phyloP scores from a whole-genome alignment of 2,888 invertebrate species.

The Agonopterix arenella region DNA sequence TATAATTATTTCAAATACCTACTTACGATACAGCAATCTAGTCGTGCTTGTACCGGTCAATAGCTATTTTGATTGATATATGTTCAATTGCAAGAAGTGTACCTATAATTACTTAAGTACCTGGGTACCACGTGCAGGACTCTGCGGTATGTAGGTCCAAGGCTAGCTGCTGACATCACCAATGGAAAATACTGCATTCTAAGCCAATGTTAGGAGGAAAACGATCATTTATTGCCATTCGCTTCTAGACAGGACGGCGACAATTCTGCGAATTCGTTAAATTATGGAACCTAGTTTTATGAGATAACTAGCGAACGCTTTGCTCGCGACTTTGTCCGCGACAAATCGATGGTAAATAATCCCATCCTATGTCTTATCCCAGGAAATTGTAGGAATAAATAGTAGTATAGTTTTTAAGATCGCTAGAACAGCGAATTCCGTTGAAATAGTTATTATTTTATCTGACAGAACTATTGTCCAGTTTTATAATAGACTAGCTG shows the following conservation, averaged over 20 bases:
- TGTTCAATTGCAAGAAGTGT: conserved; percentile 37
- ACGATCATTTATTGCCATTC: conserved; percentile 15
- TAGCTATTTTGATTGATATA: conserved; percentile 44
- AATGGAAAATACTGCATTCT: conserved; percentile 34
- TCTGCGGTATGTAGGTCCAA: conserved; percentile 53
- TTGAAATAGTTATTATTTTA: no score
- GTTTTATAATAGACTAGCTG: no score
- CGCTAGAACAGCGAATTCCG: no score
- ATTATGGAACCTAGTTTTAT: no score
- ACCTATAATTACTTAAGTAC: conserved; percentile 26
- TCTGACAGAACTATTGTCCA: no score
- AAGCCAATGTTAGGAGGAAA: conserved; percentile 19
- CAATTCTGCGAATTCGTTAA: conserved; percentile 4
- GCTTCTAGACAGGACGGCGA: conserved; percentile 19
- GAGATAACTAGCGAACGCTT: no score
- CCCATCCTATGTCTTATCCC: no score
- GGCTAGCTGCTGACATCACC: conserved; percentile 52
- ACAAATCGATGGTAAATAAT: no score
- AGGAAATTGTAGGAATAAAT: no score
- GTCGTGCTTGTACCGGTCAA: neutral
- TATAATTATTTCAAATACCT: conserved; percentile 1
- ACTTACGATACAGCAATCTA: conserved; percentile 1
- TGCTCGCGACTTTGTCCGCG: no score
- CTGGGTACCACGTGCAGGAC: conserved; percentile 43
- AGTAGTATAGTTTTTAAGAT: no score